Evolutionary conservation across 2,113 vertebrate genomes (phyloP).

Genomic region (Cheilinus undulatus): DNA sequence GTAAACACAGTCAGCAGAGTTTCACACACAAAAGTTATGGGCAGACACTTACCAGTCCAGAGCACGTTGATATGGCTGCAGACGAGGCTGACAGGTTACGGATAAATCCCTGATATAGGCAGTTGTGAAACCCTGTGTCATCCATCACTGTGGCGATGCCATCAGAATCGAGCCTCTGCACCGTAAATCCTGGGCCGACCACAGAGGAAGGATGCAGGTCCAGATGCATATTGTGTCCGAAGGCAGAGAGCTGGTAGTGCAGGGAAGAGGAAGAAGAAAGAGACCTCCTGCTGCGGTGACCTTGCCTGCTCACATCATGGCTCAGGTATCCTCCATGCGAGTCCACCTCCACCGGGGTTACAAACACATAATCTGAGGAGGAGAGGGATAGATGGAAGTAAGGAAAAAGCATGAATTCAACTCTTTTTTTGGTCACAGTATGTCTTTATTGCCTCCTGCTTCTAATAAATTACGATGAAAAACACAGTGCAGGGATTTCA

Average conservation of each 20-base stretch:
- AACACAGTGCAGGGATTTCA: background rate
- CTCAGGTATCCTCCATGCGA: conserved; percentile 87
- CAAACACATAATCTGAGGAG: conserved; percentile 93
- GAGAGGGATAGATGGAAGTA: background rate
- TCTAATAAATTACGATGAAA: background rate
- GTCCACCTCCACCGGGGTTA: conserved; percentile 93
- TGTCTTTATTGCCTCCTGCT: background rate
- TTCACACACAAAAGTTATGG: background rate
- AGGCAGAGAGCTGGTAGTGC: conserved; percentile 94
- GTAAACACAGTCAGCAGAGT: background rate
- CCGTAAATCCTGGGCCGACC: conserved; percentile 89
- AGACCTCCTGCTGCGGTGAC: conserved; percentile 88
- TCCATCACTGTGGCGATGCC: conserved; percentile 82
- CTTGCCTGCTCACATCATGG: conserved; percentile 87
- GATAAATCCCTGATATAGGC: conserved; percentile 97
- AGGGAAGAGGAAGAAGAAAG: conserved; percentile 73
- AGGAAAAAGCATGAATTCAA: background rate
- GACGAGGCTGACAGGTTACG: conserved; percentile 90
- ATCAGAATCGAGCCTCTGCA: conserved; percentile 88
- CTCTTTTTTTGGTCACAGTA: background rate
- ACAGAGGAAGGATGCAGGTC: conserved; percentile 90
- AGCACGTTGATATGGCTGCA: conserved; percentile 93
- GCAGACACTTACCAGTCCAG: conserved; percentile 91
- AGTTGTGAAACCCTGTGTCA: conserved; percentile 82
- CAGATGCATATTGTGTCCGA: conserved; percentile 93